Evolutionary conservation across 2,888 invertebrate species (phyloP).

Genomic region (Patella ulyssiponensis): DNA sequence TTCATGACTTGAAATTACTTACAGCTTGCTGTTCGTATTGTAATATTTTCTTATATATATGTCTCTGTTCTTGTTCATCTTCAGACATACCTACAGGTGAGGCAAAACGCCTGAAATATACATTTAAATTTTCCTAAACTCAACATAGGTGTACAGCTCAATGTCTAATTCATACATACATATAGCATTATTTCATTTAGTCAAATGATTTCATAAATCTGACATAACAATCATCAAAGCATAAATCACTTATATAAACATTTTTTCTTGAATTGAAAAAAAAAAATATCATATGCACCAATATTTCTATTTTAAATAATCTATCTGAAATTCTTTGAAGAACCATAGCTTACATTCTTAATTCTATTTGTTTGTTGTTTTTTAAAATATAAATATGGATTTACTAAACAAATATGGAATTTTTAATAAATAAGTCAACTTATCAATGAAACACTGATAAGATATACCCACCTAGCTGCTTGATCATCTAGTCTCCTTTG

Average conservation of each 20-base stretch:
- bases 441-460: slow-evolving; percentile 10
- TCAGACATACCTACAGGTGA: slow-evolving; percentile 58
- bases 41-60: slow-evolving; percentile 62
- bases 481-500: slow-evolving; percentile 62
- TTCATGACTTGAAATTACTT: slow-evolving; percentile 24
- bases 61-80: slow-evolving; percentile 63
- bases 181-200: too few relatives aligned
- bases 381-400: not conserved
- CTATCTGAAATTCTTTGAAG: too few relatives aligned
- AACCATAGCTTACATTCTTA: not conserved
- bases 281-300: too few relatives aligned
- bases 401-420: not conserved
- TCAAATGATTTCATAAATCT: too few relatives aligned
- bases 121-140: too few relatives aligned
- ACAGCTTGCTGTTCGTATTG: slow-evolving; percentile 67
- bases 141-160: too few relatives aligned
- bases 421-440: not conserved
- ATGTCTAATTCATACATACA: too few relatives aligned
- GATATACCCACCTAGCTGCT: slow-evolving; percentile 57
- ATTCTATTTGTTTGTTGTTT: not conserved
- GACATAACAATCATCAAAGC: too few relatives aligned
- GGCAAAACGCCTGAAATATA: slow-evolving; percentile 57
- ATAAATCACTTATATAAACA: too few relatives aligned
- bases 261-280: too few relatives aligned
- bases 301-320: too few relatives aligned